Conservation (phyloP, 2,113 vertebrate genomes). For the Cyanoliseus patagonus region DNA sequence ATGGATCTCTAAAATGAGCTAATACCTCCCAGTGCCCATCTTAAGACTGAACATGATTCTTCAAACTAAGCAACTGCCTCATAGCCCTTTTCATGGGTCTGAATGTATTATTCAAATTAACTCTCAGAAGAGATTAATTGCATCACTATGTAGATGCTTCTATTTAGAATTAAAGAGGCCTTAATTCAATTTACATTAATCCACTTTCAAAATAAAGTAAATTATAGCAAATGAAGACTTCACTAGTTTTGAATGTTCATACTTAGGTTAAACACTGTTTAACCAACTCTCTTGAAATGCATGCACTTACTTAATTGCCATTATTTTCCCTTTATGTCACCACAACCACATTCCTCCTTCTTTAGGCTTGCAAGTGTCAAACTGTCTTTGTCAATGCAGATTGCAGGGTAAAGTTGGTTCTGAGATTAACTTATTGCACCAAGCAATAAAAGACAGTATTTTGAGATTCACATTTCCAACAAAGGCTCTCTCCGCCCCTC, state of each 20-base stretch:
- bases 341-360: neutral
- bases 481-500: neutral
- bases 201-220: constrained; percentile 37
- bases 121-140: constrained; percentile 7
- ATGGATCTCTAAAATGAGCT: neutral
- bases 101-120: constrained; percentile 6
- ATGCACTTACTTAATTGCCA: constrained; percentile 2
- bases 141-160: constrained; percentile 25
- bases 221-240: constrained; percentile 52
- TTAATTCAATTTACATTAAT: constrained; percentile 61
- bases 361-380: neutral
- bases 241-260: constrained; percentile 45
- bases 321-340: neutral
- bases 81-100: neutral
- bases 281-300: constrained; percentile 3
- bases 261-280: constrained; percentile 42
- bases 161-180: constrained; percentile 25
- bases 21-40: neutral
- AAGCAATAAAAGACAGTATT: neutral
- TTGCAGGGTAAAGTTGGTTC: neutral
- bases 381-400: neutral
- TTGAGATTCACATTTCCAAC: neutral
- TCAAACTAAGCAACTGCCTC: neutral
- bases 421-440: neutral
- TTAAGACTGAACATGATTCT: neutral